Conservation (phyloP, 2,113 vertebrate genomes). For the Lonchura striata region DNA sequence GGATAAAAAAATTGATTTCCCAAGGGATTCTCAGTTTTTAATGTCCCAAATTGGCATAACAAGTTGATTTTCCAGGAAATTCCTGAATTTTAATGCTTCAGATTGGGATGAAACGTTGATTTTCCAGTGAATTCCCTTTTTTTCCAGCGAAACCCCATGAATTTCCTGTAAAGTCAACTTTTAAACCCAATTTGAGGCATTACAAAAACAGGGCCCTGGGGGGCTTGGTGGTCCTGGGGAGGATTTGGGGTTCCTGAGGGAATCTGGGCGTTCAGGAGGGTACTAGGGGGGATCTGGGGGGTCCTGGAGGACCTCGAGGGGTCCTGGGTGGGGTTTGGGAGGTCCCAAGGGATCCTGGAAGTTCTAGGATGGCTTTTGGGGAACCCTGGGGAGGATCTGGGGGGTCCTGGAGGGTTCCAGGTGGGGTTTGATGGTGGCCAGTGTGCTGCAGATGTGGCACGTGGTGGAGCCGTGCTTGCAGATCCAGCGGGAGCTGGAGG, state of each 20-base stretch:
- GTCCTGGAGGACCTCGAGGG: neutral
- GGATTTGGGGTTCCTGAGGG: neutral
- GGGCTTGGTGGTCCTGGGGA: neutral
- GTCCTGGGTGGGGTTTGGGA: neutral
- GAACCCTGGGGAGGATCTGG: neutral
- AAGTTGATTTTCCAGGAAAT: neutral
- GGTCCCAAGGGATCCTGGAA: neutral
- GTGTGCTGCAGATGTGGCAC: neutral
- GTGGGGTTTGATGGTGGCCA: neutral
- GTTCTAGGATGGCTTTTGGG: neutral
- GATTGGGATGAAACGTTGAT: neutral
- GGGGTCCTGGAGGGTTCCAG: no score
- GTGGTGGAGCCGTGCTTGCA: neutral
- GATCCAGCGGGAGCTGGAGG: neutral
- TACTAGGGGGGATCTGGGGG: neutral
- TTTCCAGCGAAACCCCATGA: neutral
- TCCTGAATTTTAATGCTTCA: neutral
- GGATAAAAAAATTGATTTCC: no score
- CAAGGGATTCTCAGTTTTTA: neutral
- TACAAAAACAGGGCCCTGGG: neutral
- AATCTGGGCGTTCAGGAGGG: neutral
- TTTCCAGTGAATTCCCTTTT: no score
- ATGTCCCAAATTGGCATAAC: neutral
- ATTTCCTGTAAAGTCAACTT: neutral
- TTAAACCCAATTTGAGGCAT: neutral